Conservation (phyloP, 2,113 vertebrate genomes). For the cattle (Bos taurus) region ARS-UCD2.0 NC_037331.1:103194501-103195000, state of each 20-base stretch:
- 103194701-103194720: background rate
- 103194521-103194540: slow-evolving; percentile 16
- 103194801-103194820: background rate
- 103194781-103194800: background rate
- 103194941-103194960: background rate
- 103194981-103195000: rapidly evolving
- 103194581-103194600: background rate
- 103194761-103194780: background rate
- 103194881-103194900: background rate
- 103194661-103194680: background rate
- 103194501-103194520: background rate
- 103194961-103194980: background rate
- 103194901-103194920: background rate
- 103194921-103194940: background rate
- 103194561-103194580: slow-evolving; percentile 32
- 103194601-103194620: background rate
- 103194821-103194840: background rate
- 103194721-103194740: background rate
- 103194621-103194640: slow-evolving; percentile 13
- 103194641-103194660: background rate
- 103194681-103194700: background rate
- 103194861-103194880: background rate
- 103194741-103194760: slow-evolving; percentile 47
- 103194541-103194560: slow-evolving; percentile 26
- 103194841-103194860: background rate